A percentile compares a stretch with the other conserved stretches of the same genome.
Conservation (phyloP, 2,113 vertebrate species). For the Zeus faber region DNA sequence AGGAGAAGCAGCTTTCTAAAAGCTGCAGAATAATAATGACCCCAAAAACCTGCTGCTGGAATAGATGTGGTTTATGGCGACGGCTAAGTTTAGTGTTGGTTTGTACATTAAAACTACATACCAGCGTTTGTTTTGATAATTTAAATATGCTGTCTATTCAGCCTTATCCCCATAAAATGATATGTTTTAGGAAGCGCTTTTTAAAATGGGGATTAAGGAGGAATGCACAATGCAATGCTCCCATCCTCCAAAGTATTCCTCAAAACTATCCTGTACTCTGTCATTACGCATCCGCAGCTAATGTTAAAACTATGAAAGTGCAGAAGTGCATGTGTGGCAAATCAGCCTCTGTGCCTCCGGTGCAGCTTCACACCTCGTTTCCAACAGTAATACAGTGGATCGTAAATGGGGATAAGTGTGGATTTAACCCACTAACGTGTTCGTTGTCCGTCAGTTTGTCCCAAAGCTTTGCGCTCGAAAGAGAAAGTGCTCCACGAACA, state of each 20-base stretch:
- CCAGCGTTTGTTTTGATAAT: slow-evolving; percentile 70
- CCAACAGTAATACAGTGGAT: slow-evolving; percentile 15
- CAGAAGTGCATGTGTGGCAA: slow-evolving; percentile 31
- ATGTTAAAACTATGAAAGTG: slow-evolving; percentile 16
- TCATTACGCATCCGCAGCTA: not conserved
- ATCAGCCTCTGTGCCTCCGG: too few relatives aligned
- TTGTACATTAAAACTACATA: slow-evolving; percentile 58
- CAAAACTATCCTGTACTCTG: not conserved
- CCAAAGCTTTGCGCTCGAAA: too few relatives aligned
- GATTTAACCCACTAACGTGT: too few relatives aligned
- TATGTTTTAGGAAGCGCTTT: slow-evolving; percentile 13
- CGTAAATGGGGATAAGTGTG: too few relatives aligned
- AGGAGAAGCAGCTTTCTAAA: too few relatives aligned
- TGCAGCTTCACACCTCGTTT: slow-evolving; percentile 21
- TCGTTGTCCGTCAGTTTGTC: too few relatives aligned
- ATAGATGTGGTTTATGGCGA: slow-evolving; percentile 73
- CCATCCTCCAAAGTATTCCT: slow-evolving; percentile 12
- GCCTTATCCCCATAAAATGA: slow-evolving; percentile 33
- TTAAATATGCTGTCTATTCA: slow-evolving; percentile 44
- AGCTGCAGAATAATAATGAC: too few relatives aligned
- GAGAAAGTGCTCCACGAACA: too few relatives aligned
- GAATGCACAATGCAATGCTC: slow-evolving; percentile 15
- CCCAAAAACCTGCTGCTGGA: slow-evolving; percentile 71
- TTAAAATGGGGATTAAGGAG: slow-evolving; percentile 20
- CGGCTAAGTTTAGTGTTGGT: slow-evolving; percentile 65